Conservation (phyloP, 2,113 vertebrate genomes). For the Platichthys stellatus region DNA sequence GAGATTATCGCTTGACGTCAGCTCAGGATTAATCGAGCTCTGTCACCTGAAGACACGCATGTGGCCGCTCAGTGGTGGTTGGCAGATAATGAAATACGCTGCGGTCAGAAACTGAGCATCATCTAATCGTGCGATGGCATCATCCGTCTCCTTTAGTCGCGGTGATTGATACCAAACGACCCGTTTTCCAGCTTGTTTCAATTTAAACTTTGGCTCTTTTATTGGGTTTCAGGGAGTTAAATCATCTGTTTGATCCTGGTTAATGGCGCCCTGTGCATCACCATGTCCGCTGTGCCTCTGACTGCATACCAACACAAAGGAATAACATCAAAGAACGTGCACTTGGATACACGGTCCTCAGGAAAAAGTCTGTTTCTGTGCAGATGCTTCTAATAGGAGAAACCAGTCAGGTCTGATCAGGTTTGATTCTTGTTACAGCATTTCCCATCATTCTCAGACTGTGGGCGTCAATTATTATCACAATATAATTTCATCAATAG, state of each 20-base stretch:
- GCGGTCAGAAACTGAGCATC: neutral
- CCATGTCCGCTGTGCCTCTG: neutral
- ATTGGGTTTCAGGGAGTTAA: constrained; percentile 26
- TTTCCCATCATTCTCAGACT: too few species aligned
- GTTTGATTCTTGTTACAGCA: too few species aligned
- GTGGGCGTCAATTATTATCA: too few species aligned
- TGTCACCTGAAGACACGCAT: constrained; percentile 15
- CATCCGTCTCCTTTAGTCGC: neutral
- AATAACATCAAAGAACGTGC: constrained; percentile 22
- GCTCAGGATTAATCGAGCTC: constrained; percentile 37
- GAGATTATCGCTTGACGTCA: constrained; percentile 31
- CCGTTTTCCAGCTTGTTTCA: constrained; percentile 10
- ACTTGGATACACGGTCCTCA: neutral
- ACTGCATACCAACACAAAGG: constrained; percentile 26
- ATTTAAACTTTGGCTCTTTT: constrained; percentile 13
- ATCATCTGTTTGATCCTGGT: constrained; percentile 36
- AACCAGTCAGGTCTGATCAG: too few species aligned
- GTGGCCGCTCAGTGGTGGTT: constrained; percentile 1
- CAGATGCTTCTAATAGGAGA: too few species aligned
- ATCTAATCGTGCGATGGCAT: neutral
- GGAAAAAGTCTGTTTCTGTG: too few species aligned
- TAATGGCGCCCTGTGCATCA: constrained; percentile 21
- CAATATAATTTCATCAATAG: too few species aligned
- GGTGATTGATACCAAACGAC: neutral
- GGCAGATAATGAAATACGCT: constrained; percentile 19